These are phyloP conservation scores for Morpho deidamia DNA, from an alignment of 2,888 invertebrate genomes.

Conservation along the genomic window DNA sequence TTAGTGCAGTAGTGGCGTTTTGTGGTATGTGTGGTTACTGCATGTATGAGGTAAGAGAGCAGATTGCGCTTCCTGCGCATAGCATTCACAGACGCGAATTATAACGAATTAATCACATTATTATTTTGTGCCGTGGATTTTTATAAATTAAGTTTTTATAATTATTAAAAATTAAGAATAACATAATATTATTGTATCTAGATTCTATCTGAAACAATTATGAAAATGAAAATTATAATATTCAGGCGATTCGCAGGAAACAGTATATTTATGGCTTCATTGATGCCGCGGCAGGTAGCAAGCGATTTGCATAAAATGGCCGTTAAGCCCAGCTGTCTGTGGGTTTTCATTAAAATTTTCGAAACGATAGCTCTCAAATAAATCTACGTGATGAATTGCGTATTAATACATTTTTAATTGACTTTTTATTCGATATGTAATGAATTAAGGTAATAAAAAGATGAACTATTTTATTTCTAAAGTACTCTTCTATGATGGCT, in stretches of 20 bases:
- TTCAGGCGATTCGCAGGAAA: conserved; percentile 4
- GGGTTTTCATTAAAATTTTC: conserved; percentile 46
- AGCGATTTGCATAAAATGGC: conserved; percentile 44
- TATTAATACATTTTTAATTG: conserved; percentile 32
- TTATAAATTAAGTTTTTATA: too few relatives aligned
- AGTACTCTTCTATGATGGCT: neutral
- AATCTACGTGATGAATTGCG: conserved; percentile 17
- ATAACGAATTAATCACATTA: too few relatives aligned
- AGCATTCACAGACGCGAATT: too few relatives aligned
- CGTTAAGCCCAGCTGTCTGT: conserved; percentile 38
- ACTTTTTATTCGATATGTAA: conserved; percentile 4
- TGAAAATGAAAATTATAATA: conserved; percentile 2
- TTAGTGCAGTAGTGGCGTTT: too few relatives aligned
- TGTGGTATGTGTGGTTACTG: too few relatives aligned
- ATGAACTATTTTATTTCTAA: neutral
- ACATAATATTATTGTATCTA: too few relatives aligned
- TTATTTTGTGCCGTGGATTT: too few relatives aligned
- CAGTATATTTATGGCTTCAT: conserved; percentile 33
- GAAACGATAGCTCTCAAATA: conserved; percentile 24
- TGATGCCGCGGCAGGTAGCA: conserved; percentile 30
- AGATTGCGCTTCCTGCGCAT: too few relatives aligned
- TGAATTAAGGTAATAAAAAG: neutral
- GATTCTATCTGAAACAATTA: neutral
- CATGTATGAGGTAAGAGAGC: too few relatives aligned
- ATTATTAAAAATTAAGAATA: too few relatives aligned